These are phyloP conservation scores for Sipha flava DNA, from an alignment of 1,140 invertebrate genomes.

Conservation along the genomic window DNA sequence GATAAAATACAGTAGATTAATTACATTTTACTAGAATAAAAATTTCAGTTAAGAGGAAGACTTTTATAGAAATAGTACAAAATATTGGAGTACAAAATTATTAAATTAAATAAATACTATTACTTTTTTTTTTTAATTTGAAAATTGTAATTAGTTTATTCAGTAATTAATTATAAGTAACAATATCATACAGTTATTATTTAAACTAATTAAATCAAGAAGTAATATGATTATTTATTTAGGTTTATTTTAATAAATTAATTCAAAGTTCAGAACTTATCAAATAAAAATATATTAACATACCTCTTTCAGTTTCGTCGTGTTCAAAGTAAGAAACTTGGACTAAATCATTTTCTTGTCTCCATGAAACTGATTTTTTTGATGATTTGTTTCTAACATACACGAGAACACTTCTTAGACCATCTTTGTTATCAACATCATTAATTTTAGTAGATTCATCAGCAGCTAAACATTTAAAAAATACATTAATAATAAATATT, in stretches of 20 bases:
- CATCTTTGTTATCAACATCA: neutral
- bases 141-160: neutral
- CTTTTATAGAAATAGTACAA: too few species aligned
- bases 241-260: too few species aligned
- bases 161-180: too few species aligned
- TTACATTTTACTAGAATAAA: too few species aligned
- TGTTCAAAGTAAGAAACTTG: conserved; percentile 81
- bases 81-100: too few species aligned
- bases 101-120: neutral
- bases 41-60: too few species aligned
- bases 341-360: conserved; percentile 65
- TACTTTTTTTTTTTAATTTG: neutral
- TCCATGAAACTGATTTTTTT: conserved; percentile 69
- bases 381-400: conserved; percentile 61
- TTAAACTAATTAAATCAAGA: too few species aligned
- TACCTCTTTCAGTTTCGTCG: conserved; percentile 80
- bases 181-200: too few species aligned
- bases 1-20: neutral
- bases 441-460: neutral
- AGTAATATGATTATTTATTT: too few species aligned
- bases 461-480: neutral
- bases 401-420: conserved; percentile 52
- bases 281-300: neutral
- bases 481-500: neutral
- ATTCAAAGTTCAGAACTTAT: too few species aligned